phyloP scores from a whole-genome alignment of 1,140 invertebrate species.

The Nephila pilipes region DNA sequence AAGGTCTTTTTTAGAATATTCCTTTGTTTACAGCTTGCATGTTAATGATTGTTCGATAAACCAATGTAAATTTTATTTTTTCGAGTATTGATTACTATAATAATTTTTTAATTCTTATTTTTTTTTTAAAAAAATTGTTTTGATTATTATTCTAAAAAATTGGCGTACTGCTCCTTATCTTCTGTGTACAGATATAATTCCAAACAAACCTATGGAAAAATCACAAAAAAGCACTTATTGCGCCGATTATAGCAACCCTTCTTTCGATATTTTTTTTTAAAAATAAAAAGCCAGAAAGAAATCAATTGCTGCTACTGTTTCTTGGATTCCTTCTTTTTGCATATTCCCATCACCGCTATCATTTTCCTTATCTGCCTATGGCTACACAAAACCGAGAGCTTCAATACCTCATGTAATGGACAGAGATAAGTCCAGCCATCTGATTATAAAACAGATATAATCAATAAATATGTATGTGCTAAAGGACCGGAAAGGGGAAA shows the following conservation, averaged over 20 bases:
- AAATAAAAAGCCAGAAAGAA: slow-evolving; percentile 47
- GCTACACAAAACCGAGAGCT: slow-evolving; percentile 40
- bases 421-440: slow-evolving; percentile 68
- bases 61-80: no score
- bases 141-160: no score
- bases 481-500: slow-evolving; percentile 39
- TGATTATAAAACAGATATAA: slow-evolving; percentile 76
- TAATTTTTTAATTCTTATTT: no score
- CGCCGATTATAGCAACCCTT: slow-evolving; percentile 66
- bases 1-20: no score
- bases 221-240: not conserved
- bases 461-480: slow-evolving; percentile 68
- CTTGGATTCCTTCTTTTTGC: slow-evolving; percentile 59
- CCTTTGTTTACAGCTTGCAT: no score
- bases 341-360: slow-evolving; percentile 57
- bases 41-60: no score
- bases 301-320: slow-evolving; percentile 68
- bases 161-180: no score
- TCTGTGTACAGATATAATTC: no score
- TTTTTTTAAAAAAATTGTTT: no score
- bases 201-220: not conserved
- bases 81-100: no score
- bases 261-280: not conserved
- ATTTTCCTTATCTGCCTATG: slow-evolving; percentile 56
- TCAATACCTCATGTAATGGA: slow-evolving; percentile 65